Base-by-base conservation (phyloP, 2,797 vertebrate genomes). In the Hafferia zeledoni region DNA sequence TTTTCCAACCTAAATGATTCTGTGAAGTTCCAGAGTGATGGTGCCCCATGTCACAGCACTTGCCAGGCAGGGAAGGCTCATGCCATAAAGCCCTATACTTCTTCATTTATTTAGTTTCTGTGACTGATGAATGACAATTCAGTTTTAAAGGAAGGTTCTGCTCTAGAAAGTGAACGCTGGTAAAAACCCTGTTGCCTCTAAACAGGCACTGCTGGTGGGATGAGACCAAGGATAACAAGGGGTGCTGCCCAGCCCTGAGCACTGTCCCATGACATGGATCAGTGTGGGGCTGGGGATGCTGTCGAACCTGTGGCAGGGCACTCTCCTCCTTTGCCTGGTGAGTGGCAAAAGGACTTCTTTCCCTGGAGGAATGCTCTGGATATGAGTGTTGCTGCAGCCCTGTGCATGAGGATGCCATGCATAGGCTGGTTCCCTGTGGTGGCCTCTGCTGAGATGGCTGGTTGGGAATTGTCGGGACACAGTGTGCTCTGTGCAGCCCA, bases 401-500 rank as follows among this genome's bases (percentile, higher is more conserved):
- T 10, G 30, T 0, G 2, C 9, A 20, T 2, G 41, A 71, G 46
- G 53, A 11, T 75, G 82, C 39, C 39, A 18, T 0, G 0, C 17
- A 7, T 20, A 5, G 56, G 25, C 10, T 41, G 17, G 8, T 14
- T 39, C 22, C 39, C 64, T 1, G 1, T 4, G 24, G 18, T 55
- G 72, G 75, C 49, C 3, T 13, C 69, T 56, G 35, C 46, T 0
- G 1, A 61, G 19, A 28, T 53, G 83, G 33, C 16, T 43, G 74
- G 27, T 5, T 33, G 35, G 17, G 18, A 33, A 18, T 24, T 28
- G 7, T 9, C 49, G 61, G 83, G 55, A 43, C 55, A 0, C 55
- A 57, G 27, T 1, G 0, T 6, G 35, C 5, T 47, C 76, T 2
- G 2, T 8, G 52, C 47, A 59, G 60, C 61, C 37, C 33, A 4